These are phyloP conservation scores for Panthera leo DNA, from an alignment of 2,113 vertebrate species.

Conservation along the genomic window DNA sequence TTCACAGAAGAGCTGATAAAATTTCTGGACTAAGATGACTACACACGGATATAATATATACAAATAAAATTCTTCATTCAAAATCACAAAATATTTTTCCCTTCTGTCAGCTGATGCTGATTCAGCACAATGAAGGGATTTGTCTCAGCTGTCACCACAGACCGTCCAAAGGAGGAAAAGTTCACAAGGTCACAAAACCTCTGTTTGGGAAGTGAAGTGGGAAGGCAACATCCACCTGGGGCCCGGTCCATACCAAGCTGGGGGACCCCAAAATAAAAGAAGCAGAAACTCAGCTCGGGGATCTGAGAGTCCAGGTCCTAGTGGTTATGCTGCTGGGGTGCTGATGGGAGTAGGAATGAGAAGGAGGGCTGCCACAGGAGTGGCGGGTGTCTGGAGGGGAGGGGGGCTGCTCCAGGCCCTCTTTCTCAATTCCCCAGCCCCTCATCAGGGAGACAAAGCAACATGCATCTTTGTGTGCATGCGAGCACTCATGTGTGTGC, in stretches of 20 bases:
- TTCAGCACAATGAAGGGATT: neutral
- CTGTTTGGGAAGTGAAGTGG: neutral
- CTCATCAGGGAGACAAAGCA: neutral
- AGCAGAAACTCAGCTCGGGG: neutral
- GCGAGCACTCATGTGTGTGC: neutral
- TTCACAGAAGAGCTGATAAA: constrained; percentile 29
- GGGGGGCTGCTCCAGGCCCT: neutral
- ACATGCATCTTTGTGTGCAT: neutral
- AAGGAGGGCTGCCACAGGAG: neutral
- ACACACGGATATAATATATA: neutral
- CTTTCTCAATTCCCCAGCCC: neutral
- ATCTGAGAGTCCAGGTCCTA: neutral
- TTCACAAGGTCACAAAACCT: neutral
- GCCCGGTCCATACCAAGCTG: neutral
- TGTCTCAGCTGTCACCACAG: neutral
- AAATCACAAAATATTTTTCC: neutral
- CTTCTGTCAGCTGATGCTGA: neutral
- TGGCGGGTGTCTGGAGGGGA: neutral
- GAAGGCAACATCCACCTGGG: neutral
- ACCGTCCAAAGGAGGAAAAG: neutral
- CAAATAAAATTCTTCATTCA: constrained; percentile 35
- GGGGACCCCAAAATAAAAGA: neutral
- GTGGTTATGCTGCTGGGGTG: neutral
- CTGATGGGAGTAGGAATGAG: neutral
- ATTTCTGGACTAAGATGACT: neutral